Percentiles rank a stretch among this genome's conserved stretches.
These are phyloP conservation scores for Tiaroga cobitis DNA, from an alignment of 2,797 vertebrate species.

Conservation along the genomic window DNA sequence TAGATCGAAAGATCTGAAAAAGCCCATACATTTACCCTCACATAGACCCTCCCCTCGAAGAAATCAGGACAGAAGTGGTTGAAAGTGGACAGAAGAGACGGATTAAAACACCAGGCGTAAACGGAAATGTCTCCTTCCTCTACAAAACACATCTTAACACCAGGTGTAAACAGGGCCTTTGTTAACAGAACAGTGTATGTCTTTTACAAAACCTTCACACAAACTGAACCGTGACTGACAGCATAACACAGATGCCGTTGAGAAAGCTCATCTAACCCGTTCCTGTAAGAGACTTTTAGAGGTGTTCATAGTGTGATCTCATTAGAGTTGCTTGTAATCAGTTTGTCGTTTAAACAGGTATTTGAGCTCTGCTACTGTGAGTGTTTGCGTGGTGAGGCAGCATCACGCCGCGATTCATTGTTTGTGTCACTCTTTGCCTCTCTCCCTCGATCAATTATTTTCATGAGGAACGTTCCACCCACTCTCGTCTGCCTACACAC, in stretches of 20 bases:
- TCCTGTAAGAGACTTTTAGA: neutral
- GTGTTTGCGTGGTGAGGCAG: neutral
- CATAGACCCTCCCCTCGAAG: neutral
- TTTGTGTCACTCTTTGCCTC: slow-evolving; percentile 2
- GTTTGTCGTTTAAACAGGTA: neutral
- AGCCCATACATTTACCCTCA: neutral
- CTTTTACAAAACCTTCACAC: neutral
- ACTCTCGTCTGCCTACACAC: slow-evolving; percentile 38
- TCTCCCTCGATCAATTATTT: slow-evolving; percentile 37
- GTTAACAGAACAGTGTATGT: neutral
- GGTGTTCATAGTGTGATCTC: neutral
- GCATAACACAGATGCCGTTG: neutral
- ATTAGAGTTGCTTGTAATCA: neutral
- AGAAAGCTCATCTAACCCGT: neutral
- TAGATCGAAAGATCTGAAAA: neutral
- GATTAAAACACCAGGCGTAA: too few relatives aligned
- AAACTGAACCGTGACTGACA: neutral
- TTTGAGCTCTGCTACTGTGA: neutral
- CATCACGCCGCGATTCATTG: slow-evolving; percentile 14
- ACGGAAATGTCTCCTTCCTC: too few relatives aligned
- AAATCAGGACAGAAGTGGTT: neutral
- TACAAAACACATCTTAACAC: neutral
- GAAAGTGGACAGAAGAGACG: too few relatives aligned
- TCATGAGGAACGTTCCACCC: slow-evolving; percentile 34
- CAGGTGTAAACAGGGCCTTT: neutral